phyloP scores from a whole-genome alignment of 2,113 vertebrate species.

The Tyrannus savana region DNA sequence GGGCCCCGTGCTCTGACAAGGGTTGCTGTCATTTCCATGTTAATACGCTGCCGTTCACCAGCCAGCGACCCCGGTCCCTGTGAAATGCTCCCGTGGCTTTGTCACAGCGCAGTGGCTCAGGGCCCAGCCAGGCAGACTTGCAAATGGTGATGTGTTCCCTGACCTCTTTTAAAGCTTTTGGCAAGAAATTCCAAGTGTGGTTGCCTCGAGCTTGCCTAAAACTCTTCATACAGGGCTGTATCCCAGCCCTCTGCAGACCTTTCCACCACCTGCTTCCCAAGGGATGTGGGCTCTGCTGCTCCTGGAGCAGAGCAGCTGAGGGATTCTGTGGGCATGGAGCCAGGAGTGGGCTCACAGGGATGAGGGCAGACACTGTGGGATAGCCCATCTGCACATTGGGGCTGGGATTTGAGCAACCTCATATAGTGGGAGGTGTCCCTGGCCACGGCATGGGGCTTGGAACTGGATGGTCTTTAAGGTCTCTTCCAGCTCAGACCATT shows the following conservation, averaged over 20 bases:
- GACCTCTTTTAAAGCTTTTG: background rate
- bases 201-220: background rate
- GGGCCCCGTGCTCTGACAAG: background rate
- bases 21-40: slow-evolving; percentile 26
- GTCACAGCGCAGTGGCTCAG: background rate
- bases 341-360: accelerated
- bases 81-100: slow-evolving; percentile 8
- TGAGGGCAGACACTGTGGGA: background rate
- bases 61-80: slow-evolving; percentile 22
- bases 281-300: background rate
- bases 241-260: background rate
- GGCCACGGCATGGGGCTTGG: accelerated
- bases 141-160: background rate
- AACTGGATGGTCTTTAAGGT: background rate
- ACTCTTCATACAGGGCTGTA: accelerated
- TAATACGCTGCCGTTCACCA: background rate
- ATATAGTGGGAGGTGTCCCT: background rate
- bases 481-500: background rate
- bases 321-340: background rate
- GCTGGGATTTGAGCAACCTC: background rate
- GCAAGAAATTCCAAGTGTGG: background rate
- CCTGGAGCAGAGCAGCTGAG: accelerated
- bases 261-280: background rate
- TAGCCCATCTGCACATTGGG: background rate
- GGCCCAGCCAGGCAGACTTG: background rate